Base-by-base conservation (phyloP, 2,797 vertebrate species). In the Cephalopachus bancanus region DNA sequence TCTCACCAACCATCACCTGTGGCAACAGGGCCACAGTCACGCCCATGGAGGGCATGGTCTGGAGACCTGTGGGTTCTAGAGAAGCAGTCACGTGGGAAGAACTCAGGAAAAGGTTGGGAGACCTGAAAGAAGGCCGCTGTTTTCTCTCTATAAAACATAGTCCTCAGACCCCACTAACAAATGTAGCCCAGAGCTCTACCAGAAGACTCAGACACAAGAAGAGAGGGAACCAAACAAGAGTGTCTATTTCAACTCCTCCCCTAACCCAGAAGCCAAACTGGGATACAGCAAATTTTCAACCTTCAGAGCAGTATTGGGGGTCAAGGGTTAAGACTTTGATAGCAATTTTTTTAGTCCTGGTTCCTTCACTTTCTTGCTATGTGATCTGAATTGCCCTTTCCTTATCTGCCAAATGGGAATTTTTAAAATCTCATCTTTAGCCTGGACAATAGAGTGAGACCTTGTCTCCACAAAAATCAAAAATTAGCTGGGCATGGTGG, bases 391-490 rank as follows among this genome's bases (percentile, higher is more conserved):
- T 62, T 83, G 57, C 72, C n/a, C 10, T 92, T 88, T 74, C 26
- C 89, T 91, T 28, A n/a, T 78, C 81, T 57, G 59, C 12, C 86
- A 69, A 89, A 74, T 79, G 5, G 71, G n/a, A 74, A 95, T 57
- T 44, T 44, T 44, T 4, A 44, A 44, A 44, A 44, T 44, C 44
- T 44, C 44, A 44, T 44, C 44, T 44, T 44, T 44, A 44, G 44
- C 44, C 44, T 44, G 44, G 44, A 44, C 44, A 44, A 44, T 44
- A 44, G 44, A 44, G 44, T 44, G 44, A 44, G 44, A 44, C 44
- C 44, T 44, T 44, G 44, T 44, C 44, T 44, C 44, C 44, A 44
- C 44, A 44, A 44, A 44, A 44, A 44, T 44, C 44, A 44, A 44
- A 44, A 44, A 44, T 44, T 44, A 44, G 44, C 44, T 44, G 44